phyloP scores from a whole-genome alignment of 2,888 invertebrate genomes.

The Plebejus anna region DNA sequence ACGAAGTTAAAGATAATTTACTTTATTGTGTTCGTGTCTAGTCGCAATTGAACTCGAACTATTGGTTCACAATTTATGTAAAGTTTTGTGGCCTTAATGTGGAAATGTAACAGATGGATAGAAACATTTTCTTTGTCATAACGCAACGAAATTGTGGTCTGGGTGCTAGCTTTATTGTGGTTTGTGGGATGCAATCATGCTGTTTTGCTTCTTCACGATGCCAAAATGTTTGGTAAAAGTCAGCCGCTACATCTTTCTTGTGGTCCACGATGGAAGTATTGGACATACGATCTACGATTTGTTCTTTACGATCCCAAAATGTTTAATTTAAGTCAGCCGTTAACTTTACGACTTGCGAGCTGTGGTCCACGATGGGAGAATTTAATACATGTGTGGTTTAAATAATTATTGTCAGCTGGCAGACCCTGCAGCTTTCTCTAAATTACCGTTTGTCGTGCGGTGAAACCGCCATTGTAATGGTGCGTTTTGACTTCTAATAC shows the following conservation, averaged over 20 bases:
- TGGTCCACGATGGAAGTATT: not conserved
- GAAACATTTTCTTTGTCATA: not conserved
- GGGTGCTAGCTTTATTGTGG: not conserved
- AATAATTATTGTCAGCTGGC: constrained; percentile 27
- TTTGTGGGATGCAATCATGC: not conserved
- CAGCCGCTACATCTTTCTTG: not conserved
- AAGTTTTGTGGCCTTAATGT: not conserved
- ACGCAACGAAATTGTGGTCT: not conserved
- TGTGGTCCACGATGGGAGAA: not conserved
- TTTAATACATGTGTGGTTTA: constrained; percentile 17
- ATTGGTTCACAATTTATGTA: not conserved
- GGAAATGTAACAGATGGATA: not conserved
- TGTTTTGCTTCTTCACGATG: not conserved
- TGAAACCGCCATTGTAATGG: constrained; percentile 26
- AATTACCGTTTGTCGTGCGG: constrained; percentile 28
- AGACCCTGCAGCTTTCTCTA: constrained; percentile 23
- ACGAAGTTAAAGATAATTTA: not conserved
- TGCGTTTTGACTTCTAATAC: constrained; percentile 25
- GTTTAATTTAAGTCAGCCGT: not conserved
- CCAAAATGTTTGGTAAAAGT: not conserved
- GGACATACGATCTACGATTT: not conserved
- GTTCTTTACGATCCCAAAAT: not conserved
- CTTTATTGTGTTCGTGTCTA: not conserved
- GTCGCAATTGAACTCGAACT: not conserved
- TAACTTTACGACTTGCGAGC: not conserved